Evolutionary conservation across 2,797 vertebrate genomes (phyloP), one percentile per base, ranked within the genome.

Genomic region (Sandelia bainsii): DNA sequence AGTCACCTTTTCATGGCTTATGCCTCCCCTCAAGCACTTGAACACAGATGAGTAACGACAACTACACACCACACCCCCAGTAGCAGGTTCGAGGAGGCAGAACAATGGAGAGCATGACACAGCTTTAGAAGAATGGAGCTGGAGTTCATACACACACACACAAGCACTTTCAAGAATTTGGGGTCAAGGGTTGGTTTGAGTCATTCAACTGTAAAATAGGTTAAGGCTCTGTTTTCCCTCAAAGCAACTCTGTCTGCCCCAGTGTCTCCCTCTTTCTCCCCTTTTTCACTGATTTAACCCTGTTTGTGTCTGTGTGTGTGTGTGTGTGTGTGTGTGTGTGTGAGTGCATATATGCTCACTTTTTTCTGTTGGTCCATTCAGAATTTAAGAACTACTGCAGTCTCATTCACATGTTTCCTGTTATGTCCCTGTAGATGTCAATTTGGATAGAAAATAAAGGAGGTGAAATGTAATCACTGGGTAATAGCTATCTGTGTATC

Each of bases 171-270:
- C 1, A 52, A 80, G 88, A 87, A 80, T 76, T 19, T 45, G 50
- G 75, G 88, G 81, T 87, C 80, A 77, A 66, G 63, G 85, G 80
- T 86, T 65, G 69, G 79, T 75, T 46, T 1, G 69, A 72, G 62
- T 86, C 70, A 74, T 69, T 92, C 84, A 90, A 79, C 87, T 90
- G 89, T 91, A 84, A 92, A 91, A 89, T 90, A 62, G 79, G 87
- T 83, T 74, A 69, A 65, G 77, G 65, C 76, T 71, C 56, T 86
- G 79, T 84, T 86, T 87, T 80, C 70, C 74, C 75, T 86, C 70
- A 84, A 85, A 87, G 83, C 72, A 78, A 59, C 66, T 23, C 75
- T 72, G 82, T 80, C 62, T 76, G 32, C n/a, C 32, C 58, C 54
- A 46, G 50, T 42, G 39, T 34, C 49, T 3, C 37, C 12, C 4